Conservation (phyloP, 1,140 invertebrate genomes). For the Heterodera schachtii region DNA sequence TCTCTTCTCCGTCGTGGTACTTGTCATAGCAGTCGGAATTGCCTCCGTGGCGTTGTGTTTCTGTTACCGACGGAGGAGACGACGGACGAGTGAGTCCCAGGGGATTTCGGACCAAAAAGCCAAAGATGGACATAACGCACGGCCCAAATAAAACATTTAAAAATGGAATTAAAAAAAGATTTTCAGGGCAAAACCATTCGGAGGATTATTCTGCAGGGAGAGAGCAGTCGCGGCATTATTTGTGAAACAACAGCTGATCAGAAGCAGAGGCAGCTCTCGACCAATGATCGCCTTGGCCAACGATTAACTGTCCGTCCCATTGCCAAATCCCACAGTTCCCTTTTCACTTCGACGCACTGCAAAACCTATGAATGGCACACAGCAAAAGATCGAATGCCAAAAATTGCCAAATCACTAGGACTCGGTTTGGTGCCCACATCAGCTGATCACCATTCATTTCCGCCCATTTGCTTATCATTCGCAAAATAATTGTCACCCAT, state of each 20-base stretch:
- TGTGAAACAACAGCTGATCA: neutral
- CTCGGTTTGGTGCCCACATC: neutral
- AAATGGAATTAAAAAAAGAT: neutral
- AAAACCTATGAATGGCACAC: neutral
- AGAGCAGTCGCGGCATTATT: slow-evolving; percentile 6
- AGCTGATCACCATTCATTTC: neutral
- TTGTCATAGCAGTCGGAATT: neutral
- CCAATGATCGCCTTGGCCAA: neutral
- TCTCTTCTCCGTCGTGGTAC: neutral
- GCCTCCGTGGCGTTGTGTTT: neutral
- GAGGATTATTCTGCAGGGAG: neutral
- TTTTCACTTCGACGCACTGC: neutral
- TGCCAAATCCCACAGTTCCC: neutral
- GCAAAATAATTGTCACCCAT: neutral
- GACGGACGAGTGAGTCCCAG: neutral
- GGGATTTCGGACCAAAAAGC: neutral
- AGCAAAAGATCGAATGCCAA: neutral
- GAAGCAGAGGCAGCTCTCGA: neutral
- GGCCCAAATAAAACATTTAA: no score
- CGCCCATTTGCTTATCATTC: no score
- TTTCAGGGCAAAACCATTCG: neutral
- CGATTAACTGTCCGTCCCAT: neutral
- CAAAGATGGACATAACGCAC: no score
- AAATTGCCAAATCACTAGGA: neutral
- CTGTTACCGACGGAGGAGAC: neutral